Base-by-base conservation (phyloP, 2,113 vertebrate genomes). In the Coregonus clupeaformis region DNA sequence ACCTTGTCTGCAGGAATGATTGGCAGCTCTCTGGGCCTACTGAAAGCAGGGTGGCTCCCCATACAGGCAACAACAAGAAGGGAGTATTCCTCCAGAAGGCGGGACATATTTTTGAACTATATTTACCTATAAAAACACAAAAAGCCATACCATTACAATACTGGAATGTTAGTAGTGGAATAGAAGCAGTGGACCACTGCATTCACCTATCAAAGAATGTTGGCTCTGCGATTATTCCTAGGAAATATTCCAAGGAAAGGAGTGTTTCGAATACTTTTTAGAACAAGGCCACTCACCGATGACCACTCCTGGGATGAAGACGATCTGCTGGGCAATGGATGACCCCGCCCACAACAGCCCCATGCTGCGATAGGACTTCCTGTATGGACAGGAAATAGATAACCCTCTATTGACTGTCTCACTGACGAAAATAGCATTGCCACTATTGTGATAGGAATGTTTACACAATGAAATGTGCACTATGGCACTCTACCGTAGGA, bases 301-400 rank as follows among this genome's bases (percentile, higher is more conserved):
- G 42, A 95, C 62, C 62, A 94, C 95, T 32, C 97, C 97, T 0
- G 91, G 87, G 67, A 98, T 86, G 76, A 94, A 95, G 29, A 97
- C 94, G 0, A 94, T 18, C 59, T 96, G 84, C 76, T 93, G 93
- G 87, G 95, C 95, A 29, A 91, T 67, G 20, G 95, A 84, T 1
- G 97, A 98, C 5, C 97, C 97, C 3, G 93, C 84, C 97, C 97
- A 99, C 75, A 96, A 93, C 5, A 98, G 91, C 3, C 91, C 94
- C 59, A 97, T 68, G 70, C 63, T 90, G 27, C 95, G 94, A 82
- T 93, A 97, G 11, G 81, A 90, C 90, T 88, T 94, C 76, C 97
- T 98, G 87, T 22, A 4, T 18, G 25, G 16, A 68, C 32, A 68
- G 1, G 68, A 73, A 63, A 68, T 4, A 16, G 29, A 52, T 20